These are phyloP conservation scores for Spilosoma lubricipeda DNA, from an alignment of 2,888 invertebrate genomes.

Conservation along the genomic window DNA sequence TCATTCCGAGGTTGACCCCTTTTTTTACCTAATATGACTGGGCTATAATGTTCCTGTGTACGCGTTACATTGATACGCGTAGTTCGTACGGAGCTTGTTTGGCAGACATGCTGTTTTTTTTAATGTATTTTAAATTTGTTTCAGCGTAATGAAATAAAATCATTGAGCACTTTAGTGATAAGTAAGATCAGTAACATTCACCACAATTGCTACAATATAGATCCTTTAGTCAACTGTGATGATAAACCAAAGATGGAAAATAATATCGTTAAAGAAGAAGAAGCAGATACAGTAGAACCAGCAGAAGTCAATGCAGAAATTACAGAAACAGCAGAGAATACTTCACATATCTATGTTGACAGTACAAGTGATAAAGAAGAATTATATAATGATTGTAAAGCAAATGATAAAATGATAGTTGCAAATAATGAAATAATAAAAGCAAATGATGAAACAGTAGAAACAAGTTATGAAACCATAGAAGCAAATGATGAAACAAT, in stretches of 20 bases:
- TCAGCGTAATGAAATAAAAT: constrained; percentile 31
- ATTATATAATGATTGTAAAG: background rate
- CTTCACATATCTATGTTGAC: background rate
- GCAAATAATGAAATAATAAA: constrained; percentile 12
- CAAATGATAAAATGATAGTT: constrained; percentile 15
- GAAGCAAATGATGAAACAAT: constrained; percentile 13
- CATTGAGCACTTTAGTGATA: constrained; percentile 24
- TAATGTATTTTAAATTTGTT: background rate
- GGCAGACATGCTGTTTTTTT: background rate
- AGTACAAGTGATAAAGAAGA: background rate
- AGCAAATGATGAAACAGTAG: background rate
- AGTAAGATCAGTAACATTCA: constrained; percentile 26
- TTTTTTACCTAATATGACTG: too few relatives aligned
- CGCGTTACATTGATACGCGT: too few relatives aligned
- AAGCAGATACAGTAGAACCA: background rate
- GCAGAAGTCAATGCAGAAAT: background rate
- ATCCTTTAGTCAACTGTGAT: constrained; percentile 22
- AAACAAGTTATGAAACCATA: constrained; percentile 14
- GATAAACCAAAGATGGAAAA: constrained; percentile 19
- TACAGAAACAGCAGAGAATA: background rate
- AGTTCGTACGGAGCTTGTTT: background rate
- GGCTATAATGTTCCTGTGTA: too few relatives aligned
- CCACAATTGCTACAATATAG: constrained; percentile 14
- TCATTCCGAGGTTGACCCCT: too few relatives aligned
- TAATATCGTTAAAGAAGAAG: constrained; percentile 30